Evolutionary conservation across 2,113 vertebrate species (phyloP).

Genomic region (Lepus americanus): DNA sequence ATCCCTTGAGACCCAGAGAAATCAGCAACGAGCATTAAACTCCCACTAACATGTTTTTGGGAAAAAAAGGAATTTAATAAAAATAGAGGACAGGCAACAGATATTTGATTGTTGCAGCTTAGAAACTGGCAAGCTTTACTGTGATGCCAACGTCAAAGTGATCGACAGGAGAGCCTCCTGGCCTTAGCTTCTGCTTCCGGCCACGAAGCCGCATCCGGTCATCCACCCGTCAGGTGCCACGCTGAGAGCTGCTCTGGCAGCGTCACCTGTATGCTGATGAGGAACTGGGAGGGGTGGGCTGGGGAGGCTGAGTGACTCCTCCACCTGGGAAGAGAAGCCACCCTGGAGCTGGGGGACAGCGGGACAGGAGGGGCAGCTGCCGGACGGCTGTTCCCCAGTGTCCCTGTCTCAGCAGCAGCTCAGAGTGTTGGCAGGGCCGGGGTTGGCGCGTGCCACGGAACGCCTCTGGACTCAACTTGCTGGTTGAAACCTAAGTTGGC

Average conservation of each 20-base stretch:
- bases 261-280: neutral
- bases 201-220: neutral
- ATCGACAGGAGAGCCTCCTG: neutral
- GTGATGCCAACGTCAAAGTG: neutral
- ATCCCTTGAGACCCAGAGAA: neutral
- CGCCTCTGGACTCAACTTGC: neutral
- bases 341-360: too few species aligned
- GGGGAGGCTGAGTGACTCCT: neutral
- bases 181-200: neutral
- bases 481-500: accelerated
- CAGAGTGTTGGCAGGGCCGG: neutral
- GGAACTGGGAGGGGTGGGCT: neutral
- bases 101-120: too few species aligned
- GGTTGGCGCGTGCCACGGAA: neutral
- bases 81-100: neutral
- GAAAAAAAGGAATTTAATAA: neutral
- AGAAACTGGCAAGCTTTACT: too few species aligned
- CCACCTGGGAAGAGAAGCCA: too few species aligned
- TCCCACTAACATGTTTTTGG: neutral
- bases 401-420: neutral
- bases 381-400: neutral
- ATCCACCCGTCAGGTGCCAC: neutral
- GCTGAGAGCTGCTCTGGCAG: accelerated
- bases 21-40: neutral
- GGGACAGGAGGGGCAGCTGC: accelerated